phyloP scores from a whole-genome alignment of 2,888 invertebrate genomes.

The Epiperipatus broadwayi region DNA sequence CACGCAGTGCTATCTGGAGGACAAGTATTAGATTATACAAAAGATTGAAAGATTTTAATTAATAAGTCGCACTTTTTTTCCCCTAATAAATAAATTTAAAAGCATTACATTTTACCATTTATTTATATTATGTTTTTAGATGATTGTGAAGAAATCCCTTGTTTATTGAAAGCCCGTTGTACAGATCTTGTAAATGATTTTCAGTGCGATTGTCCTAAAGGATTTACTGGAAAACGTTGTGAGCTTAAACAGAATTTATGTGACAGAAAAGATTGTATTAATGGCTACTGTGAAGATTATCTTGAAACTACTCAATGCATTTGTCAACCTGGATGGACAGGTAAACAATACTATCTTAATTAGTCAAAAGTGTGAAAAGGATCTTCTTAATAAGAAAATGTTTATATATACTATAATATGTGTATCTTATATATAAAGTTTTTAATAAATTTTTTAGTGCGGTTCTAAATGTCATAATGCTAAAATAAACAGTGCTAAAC shows the following conservation, averaged over 20 bases:
- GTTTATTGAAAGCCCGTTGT: slow-evolving; percentile 70
- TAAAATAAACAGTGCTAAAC: no score
- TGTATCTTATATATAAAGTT: no score
- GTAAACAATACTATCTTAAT: slow-evolving; percentile 21
- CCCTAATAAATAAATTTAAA: not conserved
- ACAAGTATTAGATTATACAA: no score
- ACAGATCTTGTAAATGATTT: slow-evolving; percentile 88
- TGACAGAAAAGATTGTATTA: slow-evolving; percentile 66
- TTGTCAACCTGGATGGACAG: slow-evolving; percentile 81
- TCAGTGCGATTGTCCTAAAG: slow-evolving; percentile 67
- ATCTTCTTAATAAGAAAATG: no score
- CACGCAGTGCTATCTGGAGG: no score
- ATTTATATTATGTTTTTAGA: slow-evolving; percentile 34
- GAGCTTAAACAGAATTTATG: slow-evolving; percentile 87
- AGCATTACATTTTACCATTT: not conserved
- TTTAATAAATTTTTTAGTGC: no score
- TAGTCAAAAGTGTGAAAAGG: no score
- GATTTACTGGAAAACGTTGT: slow-evolving; percentile 87
- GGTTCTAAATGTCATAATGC: no score
- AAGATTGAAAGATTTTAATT: no score
- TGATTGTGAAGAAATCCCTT: slow-evolving; percentile 80
- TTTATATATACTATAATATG: no score
- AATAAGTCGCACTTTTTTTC: no score
- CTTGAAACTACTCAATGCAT: slow-evolving; percentile 67
- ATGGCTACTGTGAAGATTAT: slow-evolving; percentile 78